Base-by-base conservation (phyloP, 2,797 vertebrate genomes). In the Eulemur mongoz region DNA sequence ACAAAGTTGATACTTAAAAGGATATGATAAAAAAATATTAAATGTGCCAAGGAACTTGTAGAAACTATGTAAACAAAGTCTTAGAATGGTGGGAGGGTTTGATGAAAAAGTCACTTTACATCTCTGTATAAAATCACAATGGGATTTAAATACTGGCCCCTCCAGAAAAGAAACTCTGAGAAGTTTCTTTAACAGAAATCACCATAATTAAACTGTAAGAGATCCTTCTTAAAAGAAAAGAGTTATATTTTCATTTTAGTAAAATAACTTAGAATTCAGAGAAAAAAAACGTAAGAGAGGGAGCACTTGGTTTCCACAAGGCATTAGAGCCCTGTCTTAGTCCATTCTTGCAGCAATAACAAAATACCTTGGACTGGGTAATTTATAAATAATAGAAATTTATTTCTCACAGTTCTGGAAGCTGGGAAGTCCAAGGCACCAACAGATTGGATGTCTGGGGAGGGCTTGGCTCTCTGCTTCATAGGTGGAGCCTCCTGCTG, bases 81-180 rank as follows among this genome's bases (percentile, higher is more conserved):
- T 67, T 92, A 80, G 27, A 69, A 50, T 61, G n/a, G 23, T 76
- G n/a, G 25, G 13, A 76, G 8, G 20, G 4, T 23, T 8, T 81
- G 43, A 67, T 50, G 14, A 89, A 57, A 25, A 57, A 63, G 50
- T 17, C 5, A 27, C 22, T 72, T 81, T 72, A 38, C 30, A 70
- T 59, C 15, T 94, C 22, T 72, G 1, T 35, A 35, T 91, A 72
- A 91, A 84, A 63, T 93, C 6, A 76, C 78, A 27, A 0, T 85
- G 35, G 15, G 1, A n/a, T 92, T 82, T 95, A 93, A 96, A 54
- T 72, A 75, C 8, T 32, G 10, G 9, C n/a, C 35, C n/a, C 78
- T 88, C 54, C 73, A 73, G 78, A 43, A 93, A 87, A 85, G 59
- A 96, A 90, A 61, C 23, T 80, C 40, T 75, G 25, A 95, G 76